These are phyloP conservation scores for Plecturocebus donacophilus DNA, from an alignment of 2,113 vertebrate species.

Conservation along the genomic window DNA sequence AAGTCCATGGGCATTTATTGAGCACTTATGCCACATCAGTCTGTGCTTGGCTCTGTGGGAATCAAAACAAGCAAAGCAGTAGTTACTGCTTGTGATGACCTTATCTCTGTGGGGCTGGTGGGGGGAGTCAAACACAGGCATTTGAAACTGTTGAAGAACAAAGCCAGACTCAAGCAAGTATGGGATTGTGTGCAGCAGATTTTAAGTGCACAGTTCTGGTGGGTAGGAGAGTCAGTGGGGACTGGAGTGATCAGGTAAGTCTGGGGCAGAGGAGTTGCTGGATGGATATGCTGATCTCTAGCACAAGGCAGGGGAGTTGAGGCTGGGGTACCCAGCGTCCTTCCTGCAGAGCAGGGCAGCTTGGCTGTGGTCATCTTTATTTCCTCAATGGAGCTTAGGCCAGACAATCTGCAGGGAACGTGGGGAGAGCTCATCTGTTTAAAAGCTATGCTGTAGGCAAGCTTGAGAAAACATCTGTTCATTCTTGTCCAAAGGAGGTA, in stretches of 20 bases:
- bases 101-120: background rate
- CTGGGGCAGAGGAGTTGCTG: background rate
- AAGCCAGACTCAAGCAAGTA: background rate
- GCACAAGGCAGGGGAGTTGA: background rate
- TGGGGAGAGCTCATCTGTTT: background rate
- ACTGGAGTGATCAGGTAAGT: too few species aligned
- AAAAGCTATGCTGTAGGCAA: background rate
- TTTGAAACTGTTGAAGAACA: background rate
- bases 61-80: conserved; percentile 47
- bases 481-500: background rate
- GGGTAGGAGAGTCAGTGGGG: background rate
- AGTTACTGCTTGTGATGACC: background rate
- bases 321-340: background rate
- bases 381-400: background rate
- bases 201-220: background rate
- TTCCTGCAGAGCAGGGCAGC: background rate
- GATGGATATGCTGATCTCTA: background rate
- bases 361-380: background rate
- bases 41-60: conserved; percentile 19
- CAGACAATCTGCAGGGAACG: background rate
- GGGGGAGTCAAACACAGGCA: background rate
- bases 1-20: conserved; percentile 23
- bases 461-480: background rate
- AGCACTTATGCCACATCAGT: background rate
- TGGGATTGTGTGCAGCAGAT: background rate